phyloP scores from a whole-genome alignment of 1,140 invertebrate species.

The Drosophila malerkotliana region DNA sequence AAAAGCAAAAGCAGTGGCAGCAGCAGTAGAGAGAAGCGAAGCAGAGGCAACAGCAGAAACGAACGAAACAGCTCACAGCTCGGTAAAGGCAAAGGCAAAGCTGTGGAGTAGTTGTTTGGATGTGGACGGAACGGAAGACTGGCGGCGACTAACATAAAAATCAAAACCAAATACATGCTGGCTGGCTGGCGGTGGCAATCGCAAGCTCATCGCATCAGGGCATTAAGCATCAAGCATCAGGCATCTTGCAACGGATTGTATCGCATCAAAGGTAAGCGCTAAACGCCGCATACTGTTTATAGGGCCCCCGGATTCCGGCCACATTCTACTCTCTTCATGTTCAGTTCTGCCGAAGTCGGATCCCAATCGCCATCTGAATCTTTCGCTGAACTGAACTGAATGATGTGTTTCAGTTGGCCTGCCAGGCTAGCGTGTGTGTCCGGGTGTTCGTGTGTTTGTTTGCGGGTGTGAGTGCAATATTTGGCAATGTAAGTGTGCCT shows the following conservation, averaged over 20 bases:
- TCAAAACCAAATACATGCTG: constrained; percentile 27
- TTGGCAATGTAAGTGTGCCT: constrained; percentile 23
- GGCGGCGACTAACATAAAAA: constrained; percentile 69
- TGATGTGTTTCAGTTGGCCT: constrained; percentile 23
- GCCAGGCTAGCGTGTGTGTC: constrained; percentile 10
- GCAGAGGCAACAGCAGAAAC: constrained; percentile 21
- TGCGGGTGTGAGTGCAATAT: not conserved
- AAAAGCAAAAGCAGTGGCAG: constrained; percentile 1
- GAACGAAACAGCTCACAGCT: constrained; percentile 12
- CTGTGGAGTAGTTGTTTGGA: constrained; percentile 75
- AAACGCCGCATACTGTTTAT: too few species aligned
- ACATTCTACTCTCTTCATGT: constrained; percentile 14
- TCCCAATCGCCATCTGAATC: constrained; percentile 36
- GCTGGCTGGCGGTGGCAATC: constrained; percentile 27
- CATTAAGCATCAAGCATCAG: not conserved
- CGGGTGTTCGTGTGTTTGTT: constrained; percentile 19
- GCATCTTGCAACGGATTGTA: not conserved
- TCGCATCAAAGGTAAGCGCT: not conserved
- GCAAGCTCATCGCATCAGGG: constrained; percentile 19
- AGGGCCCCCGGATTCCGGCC: not conserved
- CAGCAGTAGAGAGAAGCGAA: constrained; percentile 23
- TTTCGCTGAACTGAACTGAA: constrained; percentile 19
- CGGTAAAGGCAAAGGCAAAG: constrained; percentile 45
- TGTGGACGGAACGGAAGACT: constrained; percentile 79
- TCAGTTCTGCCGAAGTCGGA: constrained; percentile 9